These are phyloP conservation scores for Drosophila lacertosa DNA, from an alignment of 1,140 invertebrate genomes.

Conservation along the genomic window DNA sequence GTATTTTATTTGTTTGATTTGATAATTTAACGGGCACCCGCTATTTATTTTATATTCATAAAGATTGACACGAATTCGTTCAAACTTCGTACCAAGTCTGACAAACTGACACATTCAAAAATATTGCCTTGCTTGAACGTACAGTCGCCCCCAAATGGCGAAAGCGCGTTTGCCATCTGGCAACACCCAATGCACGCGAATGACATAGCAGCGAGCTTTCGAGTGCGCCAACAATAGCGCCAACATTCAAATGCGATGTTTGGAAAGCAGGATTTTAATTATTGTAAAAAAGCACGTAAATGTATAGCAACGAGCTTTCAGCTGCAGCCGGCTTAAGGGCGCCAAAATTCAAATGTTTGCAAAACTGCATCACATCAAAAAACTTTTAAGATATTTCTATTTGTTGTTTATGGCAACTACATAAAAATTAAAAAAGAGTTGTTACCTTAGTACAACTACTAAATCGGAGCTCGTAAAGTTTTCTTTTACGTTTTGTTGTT, in stretches of 20 bases:
- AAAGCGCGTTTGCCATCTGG: neutral
- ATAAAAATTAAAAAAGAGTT: neutral
- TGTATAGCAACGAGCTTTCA: too few species aligned
- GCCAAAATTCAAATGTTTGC: too few species aligned
- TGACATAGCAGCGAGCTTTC: slow-evolving; percentile 26
- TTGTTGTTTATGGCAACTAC: neutral
- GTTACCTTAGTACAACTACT: neutral
- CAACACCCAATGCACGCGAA: neutral
- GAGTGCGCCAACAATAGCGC: neutral
- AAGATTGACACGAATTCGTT: too few species aligned
- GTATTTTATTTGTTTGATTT: too few species aligned
- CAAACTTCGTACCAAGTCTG: too few species aligned
- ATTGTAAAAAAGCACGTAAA: too few species aligned
- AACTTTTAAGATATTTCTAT: neutral
- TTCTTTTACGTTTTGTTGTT: neutral
- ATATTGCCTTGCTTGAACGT: slow-evolving; percentile 5
- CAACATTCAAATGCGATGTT: slow-evolving; percentile 11
- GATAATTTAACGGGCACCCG: too few species aligned
- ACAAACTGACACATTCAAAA: too few species aligned
- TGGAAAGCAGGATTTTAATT: neutral
- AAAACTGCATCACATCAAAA: neutral
- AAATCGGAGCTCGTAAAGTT: neutral
- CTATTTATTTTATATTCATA: too few species aligned
- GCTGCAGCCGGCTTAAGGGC: too few species aligned
- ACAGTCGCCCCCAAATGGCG: neutral